Conservation (phyloP, 2,888 invertebrate genomes). For the Lissocephala sabroskyi region DNA sequence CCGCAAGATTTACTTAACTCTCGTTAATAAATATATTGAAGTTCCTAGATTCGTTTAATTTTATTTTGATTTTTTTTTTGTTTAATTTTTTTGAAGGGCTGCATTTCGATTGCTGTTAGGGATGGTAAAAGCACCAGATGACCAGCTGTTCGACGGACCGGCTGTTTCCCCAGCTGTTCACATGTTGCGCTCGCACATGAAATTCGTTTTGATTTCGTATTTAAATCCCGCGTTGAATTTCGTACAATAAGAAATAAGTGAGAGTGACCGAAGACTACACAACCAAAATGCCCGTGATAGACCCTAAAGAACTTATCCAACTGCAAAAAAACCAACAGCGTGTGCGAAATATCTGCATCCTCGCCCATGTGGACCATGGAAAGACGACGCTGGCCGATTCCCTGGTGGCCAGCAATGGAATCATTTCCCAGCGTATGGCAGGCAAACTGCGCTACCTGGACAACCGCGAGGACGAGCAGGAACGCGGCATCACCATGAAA, state of each 20-base stretch:
- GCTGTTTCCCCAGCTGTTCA: conserved; percentile 11
- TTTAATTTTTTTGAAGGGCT: too few species aligned
- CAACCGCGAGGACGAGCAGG: conserved; percentile 95
- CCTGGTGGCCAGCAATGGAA: conserved; percentile 93
- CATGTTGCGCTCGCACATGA: conserved; percentile 18
- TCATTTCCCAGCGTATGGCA: conserved; percentile 92
- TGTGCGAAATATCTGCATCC: conserved; percentile 94
- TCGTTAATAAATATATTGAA: too few species aligned
- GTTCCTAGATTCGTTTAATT: conserved; percentile 25
- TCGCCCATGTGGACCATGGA: conserved; percentile 99
- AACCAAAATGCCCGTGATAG: conserved; percentile 65
- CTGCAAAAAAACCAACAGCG: conserved; percentile 80
- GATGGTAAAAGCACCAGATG: too few species aligned
- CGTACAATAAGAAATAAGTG: conserved; percentile 4
- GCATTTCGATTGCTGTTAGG: too few species aligned
- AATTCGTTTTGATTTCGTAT: conserved; percentile 7
- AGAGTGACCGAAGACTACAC: too few species aligned
- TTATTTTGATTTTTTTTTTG: too few species aligned
- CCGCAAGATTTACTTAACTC: too few species aligned
- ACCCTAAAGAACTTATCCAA: conserved; percentile 65
- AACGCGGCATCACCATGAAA: conserved; percentile 99
- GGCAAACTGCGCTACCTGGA: conserved; percentile 95
- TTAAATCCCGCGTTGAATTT: neutral
- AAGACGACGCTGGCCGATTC: conserved; percentile 97
- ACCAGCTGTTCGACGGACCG: too few species aligned